A percentile compares a stretch with the other conserved stretches of the same genome.
Evolutionary conservation across 2,113 vertebrate genomes (phyloP).

Genomic region (Semnornis frantzii): DNA sequence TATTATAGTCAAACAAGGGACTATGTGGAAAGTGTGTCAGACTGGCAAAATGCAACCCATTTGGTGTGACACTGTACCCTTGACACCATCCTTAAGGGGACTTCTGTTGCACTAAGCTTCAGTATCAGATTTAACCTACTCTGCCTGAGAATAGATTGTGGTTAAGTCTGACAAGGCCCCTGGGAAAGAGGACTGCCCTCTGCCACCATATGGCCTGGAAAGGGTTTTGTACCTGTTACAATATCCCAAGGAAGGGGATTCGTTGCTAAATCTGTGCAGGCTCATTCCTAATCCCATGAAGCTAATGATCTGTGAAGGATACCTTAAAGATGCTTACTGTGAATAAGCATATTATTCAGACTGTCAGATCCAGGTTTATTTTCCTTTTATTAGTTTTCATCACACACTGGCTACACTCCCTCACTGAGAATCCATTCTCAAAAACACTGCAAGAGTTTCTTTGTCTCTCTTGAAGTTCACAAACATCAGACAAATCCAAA

Average conservation of each 20-base stretch:
- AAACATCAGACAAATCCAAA: neutral
- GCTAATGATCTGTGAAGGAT: conserved; percentile 75
- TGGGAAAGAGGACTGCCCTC: conserved; percentile 63
- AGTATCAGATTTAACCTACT: conserved; percentile 78
- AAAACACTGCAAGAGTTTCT: conserved; percentile 46
- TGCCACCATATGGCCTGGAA: conserved; percentile 75
- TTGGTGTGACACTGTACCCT: conserved; percentile 16
- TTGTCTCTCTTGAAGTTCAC: conserved; percentile 26
- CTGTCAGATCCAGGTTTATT: neutral
- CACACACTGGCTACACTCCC: conserved; percentile 18
- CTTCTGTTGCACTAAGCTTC: conserved; percentile 66
- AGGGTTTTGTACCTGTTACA: conserved; percentile 65
- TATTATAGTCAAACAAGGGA: neutral
- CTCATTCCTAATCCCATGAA: conserved; percentile 72
- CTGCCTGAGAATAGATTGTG: conserved; percentile 78
- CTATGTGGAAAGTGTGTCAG: neutral
- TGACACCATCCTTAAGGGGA: conserved; percentile 61
- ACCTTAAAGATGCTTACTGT: conserved; percentile 64
- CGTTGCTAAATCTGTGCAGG: conserved; percentile 59
- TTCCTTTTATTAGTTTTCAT: conserved; percentile 29
- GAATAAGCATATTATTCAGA: conserved; percentile 61
- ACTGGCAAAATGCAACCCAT: conserved; percentile 2
- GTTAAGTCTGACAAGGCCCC: conserved; percentile 75
- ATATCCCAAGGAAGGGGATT: conserved; percentile 55
- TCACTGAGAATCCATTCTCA: conserved; percentile 6